Evolutionary conservation across 2,113 vertebrate species (phyloP).

Genomic region (Sterna hirundo): DNA sequence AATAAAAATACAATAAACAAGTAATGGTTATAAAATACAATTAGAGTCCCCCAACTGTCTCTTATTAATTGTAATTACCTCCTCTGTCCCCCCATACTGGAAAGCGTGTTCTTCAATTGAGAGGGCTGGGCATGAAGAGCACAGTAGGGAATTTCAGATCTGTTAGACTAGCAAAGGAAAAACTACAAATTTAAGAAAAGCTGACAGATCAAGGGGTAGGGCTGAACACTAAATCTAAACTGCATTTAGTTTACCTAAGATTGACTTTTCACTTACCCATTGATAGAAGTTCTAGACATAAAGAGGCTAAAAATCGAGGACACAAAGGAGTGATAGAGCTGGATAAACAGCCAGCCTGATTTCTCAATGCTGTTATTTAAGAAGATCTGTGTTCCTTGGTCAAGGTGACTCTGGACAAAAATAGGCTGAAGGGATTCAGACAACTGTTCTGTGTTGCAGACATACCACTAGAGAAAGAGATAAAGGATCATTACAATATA

Average conservation of each 20-base stretch:
- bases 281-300: slow-evolving; percentile 97
- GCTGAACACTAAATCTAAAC: neutral
- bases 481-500: slow-evolving; percentile 5
- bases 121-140: neutral
- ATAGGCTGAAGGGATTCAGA: slow-evolving; percentile 83
- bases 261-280: slow-evolving; percentile 82
- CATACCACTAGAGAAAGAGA: slow-evolving; percentile 86
- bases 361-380: slow-evolving; percentile 92
- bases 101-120: neutral
- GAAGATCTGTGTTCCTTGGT: slow-evolving; percentile 88
- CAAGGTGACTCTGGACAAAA: slow-evolving; percentile 92
- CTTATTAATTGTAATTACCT: neutral
- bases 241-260: neutral
- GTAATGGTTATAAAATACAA: neutral
- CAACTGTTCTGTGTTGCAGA: slow-evolving; percentile 85
- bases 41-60: neutral
- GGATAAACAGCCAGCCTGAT: slow-evolving; percentile 95
- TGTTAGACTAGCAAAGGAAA: neutral
- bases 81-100: neutral
- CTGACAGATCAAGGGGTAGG: neutral
- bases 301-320: slow-evolving; percentile 92
- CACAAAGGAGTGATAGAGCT: slow-evolving; percentile 94
- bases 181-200: neutral
- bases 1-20: neutral
- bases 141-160: neutral